phyloP scores from a whole-genome alignment of 2,113 vertebrate species.

The Amphiprion percula region DNA sequence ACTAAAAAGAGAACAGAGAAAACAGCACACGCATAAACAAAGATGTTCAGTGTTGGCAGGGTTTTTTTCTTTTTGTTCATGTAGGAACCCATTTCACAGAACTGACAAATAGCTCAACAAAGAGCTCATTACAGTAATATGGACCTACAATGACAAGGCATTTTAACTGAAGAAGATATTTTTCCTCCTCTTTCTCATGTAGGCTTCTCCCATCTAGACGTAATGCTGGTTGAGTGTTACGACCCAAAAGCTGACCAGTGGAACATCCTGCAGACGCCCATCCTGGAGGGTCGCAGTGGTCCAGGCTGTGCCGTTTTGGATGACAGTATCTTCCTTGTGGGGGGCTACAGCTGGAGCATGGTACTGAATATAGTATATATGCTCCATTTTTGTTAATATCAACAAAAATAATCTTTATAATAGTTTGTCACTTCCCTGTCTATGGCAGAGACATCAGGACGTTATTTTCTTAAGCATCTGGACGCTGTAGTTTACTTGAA shows the following conservation, averaged over 20 bases:
- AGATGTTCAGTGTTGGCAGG: not conserved
- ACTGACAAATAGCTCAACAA: too few relatives aligned
- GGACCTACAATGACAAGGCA: too few relatives aligned
- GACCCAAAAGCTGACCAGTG: constrained; percentile 98
- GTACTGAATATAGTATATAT: constrained; percentile 73
- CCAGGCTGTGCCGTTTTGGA: constrained; percentile 95
- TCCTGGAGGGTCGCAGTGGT: constrained; percentile 97
- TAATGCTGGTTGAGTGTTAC: constrained; percentile 98
- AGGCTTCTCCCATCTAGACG: constrained; percentile 98
- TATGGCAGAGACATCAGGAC: too few relatives aligned
- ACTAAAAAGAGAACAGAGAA: not conserved
- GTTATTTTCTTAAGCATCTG: not conserved
- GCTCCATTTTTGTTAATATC: not conserved
- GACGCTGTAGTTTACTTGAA: not conserved
- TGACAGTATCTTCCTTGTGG: constrained; percentile 96
- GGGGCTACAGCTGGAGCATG: constrained; percentile 99
- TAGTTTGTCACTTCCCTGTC: not conserved
- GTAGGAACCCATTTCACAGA: too few relatives aligned
- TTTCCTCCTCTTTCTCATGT: constrained; percentile 14
- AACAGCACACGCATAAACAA: not conserved
- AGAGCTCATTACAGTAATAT: too few relatives aligned
- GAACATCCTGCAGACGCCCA: constrained; percentile 98
- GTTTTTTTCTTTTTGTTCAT: too few relatives aligned
- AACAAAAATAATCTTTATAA: not conserved
- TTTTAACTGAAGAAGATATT: not conserved